Percentiles rank a stretch among this genome's conserved stretches.
These are phyloP conservation scores for Xiphophorus birchmanni DNA, from an alignment of 2,797 vertebrate genomes.

Conservation along the genomic window DNA sequence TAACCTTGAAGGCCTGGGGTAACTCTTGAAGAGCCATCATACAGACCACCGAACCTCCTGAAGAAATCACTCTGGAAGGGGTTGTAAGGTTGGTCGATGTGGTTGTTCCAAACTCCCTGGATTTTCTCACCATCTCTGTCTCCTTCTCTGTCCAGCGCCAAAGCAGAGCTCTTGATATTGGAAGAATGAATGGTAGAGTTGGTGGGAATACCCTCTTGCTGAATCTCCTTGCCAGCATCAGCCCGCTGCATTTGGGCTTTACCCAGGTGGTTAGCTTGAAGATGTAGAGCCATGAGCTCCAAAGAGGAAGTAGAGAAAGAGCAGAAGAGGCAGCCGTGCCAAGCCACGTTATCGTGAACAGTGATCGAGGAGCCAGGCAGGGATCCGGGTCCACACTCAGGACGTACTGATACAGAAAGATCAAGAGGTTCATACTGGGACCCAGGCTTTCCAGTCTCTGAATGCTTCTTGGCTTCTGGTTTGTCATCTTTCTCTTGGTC, in stretches of 20 bases:
- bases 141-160: conserved; percentile 79
- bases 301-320: conserved; percentile 96
- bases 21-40: conserved; percentile 81
- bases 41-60: conserved; percentile 90
- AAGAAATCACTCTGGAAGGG: conserved; percentile 94
- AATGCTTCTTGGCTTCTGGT: conserved; percentile 78
- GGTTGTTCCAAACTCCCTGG: conserved; percentile 86
- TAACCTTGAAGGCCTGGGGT: conserved; percentile 83
- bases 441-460: conserved; percentile 84
- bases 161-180: conserved; percentile 76
- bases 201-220: conserved; percentile 78
- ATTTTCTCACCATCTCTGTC: conserved; percentile 85
- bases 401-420: conserved; percentile 93
- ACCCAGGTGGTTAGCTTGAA: conserved; percentile 96
- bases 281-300: conserved; percentile 97
- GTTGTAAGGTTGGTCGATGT: conserved; percentile 85
- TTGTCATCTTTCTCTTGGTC: conserved; percentile 85
- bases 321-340: conserved; percentile 97
- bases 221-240: conserved; percentile 83
- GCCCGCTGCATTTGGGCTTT: conserved; percentile 82
- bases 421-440: conserved; percentile 96
- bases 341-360: conserved; percentile 94
- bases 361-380: conserved; percentile 93
- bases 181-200: conserved; percentile 71
- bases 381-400: conserved; percentile 86